Conservation (phyloP, 2,797 vertebrate species). For the Stomatorhinus walkeri region DNA sequence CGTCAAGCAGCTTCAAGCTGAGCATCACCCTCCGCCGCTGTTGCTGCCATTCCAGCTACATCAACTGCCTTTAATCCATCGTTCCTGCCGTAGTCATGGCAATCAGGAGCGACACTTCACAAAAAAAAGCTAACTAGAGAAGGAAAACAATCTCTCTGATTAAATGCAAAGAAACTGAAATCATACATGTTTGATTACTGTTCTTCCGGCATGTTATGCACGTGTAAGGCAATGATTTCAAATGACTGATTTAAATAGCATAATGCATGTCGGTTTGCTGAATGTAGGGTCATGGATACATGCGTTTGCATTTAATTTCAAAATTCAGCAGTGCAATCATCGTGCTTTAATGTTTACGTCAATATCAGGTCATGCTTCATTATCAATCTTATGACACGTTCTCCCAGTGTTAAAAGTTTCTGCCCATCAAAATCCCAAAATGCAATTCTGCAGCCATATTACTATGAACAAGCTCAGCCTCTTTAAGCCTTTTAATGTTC, state of each 20-base stretch:
- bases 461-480: neutral
- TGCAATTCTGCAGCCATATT: neutral
- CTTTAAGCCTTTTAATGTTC: neutral
- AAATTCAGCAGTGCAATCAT: neutral
- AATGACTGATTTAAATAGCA: neutral
- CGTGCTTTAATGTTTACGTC: neutral
- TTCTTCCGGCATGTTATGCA: neutral
- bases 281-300: neutral
- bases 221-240: neutral
- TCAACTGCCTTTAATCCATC: constrained; percentile 18
- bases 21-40: neutral
- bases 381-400: neutral
- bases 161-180: constrained; percentile 18
- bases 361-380: neutral
- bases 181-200: neutral
- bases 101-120: neutral
- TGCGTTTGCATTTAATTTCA: neutral
- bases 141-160: neutral
- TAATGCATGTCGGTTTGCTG: neutral
- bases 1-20: constrained; percentile 20
- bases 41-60: constrained; percentile 4
- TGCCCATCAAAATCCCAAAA: neutral
- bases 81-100: neutral
- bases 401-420: neutral
- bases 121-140: neutral